Evolutionary conservation across 2,113 vertebrate genomes (phyloP).

Genomic region (Mionectes macconnelli): DNA sequence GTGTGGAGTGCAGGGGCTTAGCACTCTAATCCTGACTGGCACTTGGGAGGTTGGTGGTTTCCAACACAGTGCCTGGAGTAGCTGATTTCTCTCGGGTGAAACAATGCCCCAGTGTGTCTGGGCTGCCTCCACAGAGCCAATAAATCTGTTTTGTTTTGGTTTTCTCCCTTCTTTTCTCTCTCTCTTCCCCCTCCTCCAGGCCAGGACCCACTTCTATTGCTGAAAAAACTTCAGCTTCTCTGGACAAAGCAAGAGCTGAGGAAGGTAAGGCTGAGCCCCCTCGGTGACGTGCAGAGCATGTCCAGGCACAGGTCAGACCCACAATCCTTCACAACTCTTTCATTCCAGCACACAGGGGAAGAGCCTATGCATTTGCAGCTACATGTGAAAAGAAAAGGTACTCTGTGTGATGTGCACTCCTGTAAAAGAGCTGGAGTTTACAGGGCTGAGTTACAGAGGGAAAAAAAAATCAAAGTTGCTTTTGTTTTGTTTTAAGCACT

Average conservation of each 20-base stretch:
- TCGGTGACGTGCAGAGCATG: background rate
- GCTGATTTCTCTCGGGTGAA: conserved; percentile 25
- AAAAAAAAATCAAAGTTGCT: conserved; percentile 5
- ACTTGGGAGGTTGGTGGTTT: conserved; percentile 47
- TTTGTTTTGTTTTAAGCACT: conserved; percentile 27
- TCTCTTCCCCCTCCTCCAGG: conserved; percentile 17
- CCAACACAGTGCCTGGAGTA: conserved; percentile 36
- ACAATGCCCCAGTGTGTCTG: conserved; percentile 61
- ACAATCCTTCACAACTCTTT: background rate
- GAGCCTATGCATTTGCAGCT: background rate
- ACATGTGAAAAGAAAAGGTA: conserved; percentile 28
- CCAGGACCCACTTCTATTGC: conserved; percentile 18
- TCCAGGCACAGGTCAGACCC: background rate
- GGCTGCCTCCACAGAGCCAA: conserved; percentile 48
- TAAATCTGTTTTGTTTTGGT: conserved; percentile 54
- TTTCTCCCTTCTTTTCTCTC: background rate
- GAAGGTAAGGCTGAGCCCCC: conserved; percentile 64
- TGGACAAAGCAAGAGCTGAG: conserved; percentile 56
- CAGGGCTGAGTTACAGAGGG: background rate
- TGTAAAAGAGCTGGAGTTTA: conserved; percentile 22
- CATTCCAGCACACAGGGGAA: background rate
- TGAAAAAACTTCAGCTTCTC: conserved; percentile 40
- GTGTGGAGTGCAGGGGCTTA: conserved; percentile 12
- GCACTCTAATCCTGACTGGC: conserved; percentile 64
- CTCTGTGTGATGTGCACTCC: background rate